Conservation (phyloP, 2,113 vertebrate species). For the Cephalophus harveyi region DNA sequence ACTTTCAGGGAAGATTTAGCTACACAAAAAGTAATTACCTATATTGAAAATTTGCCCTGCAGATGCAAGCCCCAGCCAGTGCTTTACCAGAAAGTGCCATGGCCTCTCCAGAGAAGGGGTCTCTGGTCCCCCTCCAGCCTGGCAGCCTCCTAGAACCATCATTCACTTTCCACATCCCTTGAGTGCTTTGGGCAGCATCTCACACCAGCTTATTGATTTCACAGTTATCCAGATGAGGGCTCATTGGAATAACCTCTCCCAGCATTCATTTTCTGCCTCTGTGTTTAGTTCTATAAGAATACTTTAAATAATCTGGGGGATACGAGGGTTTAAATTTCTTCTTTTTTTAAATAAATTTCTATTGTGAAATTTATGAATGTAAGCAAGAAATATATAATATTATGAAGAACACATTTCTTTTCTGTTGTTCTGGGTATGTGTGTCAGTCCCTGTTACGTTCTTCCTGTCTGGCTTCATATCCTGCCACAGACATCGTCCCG, state of each 20-base stretch:
- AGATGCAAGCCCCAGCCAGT: not conserved
- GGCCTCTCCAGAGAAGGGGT: not conserved
- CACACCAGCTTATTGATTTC: not conserved
- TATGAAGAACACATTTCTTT: not conserved
- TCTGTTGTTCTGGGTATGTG: not conserved
- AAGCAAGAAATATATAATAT: not conserved
- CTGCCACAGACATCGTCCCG: not conserved
- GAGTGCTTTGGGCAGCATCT: not conserved
- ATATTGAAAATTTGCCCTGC: not conserved
- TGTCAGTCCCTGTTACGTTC: not conserved
- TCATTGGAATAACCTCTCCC: not conserved
- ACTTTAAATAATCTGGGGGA: not conserved
- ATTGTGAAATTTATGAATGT: not conserved
- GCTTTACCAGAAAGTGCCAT: not conserved
- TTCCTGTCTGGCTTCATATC: not conserved
- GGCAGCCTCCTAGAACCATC: not conserved
- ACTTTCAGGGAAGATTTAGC: slow-evolving; percentile 42
- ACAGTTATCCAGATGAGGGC: accelerated
- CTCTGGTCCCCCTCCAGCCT: not conserved
- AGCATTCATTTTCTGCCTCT: not conserved
- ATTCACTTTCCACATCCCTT: not conserved
- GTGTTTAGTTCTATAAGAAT: not conserved
- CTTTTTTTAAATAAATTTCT: not conserved
- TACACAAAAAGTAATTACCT: slow-evolving; percentile 55
- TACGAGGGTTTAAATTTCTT: not conserved